Base-by-base conservation (phyloP, 2,113 vertebrate genomes). In the Spermophilus dauricus region DNA sequence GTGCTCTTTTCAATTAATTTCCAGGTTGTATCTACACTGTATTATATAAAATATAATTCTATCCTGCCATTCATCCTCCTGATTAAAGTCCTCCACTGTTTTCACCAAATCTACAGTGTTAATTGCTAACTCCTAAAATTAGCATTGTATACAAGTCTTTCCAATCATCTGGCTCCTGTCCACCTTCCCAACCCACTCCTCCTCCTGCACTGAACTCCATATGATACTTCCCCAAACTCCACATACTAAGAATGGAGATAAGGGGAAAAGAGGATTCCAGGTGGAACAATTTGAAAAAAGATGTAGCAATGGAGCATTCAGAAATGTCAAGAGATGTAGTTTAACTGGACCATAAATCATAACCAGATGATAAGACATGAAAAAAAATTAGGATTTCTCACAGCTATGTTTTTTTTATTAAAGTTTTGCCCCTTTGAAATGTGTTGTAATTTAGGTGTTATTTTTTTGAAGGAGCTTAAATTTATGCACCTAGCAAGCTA, bases 121-220 rank as follows among this genome's bases (percentile, higher is more conserved):
- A 95, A 96, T 84, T 96, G 75, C 45, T 87, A 81, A 96, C 67
- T 90, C 67, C 89, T 95, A 83, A 97, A 95, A 91, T 96, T 91
- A 96, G 72, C 48, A 17, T 34, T 67, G 48, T 75, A 75, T 89
- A 63, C 32, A 93, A 32, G n/a, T 69, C 9, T 94, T 45, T 93
- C 8, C 45, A 93, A 75, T 77, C 81, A 65, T 28, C 78, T 96
- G 93, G 82, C 80, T 96, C 84, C n/a, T n/a, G n/a, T 65, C 81
- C 67, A 80, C 63, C 26, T 88, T 78, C 58, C n/a, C n/a, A 94
- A 34, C 39, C 45, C 75, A 42, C 53, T 10, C 14, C 30, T 96
- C 45, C 32, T 51, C 10, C 45, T 72, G 30, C 0, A 20, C 12
- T 24, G n/a, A 84, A 48, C 26, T 76, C 17, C 48, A 37, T 45